Evolutionary conservation across 2,888 invertebrate genomes (phyloP).

Genomic region (Alviniconcha strummeri): DNA sequence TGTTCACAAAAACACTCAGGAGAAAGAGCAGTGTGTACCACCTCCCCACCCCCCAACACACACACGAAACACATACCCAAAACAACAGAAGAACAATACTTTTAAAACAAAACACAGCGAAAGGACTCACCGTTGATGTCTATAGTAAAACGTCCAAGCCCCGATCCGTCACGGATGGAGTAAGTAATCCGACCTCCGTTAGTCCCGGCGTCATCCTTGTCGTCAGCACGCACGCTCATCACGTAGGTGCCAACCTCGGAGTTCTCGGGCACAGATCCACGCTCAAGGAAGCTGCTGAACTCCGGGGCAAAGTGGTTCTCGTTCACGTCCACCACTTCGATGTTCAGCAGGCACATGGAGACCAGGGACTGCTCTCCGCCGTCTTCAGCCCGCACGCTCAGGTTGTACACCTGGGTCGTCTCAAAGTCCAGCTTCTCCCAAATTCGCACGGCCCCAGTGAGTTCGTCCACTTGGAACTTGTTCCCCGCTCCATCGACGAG

Average conservation of each 20-base stretch:
- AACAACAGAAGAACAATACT: too few species aligned
- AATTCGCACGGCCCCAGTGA: conserved; percentile 90
- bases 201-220: conserved; percentile 80
- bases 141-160: conserved; percentile 92
- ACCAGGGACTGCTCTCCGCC: conserved; percentile 84
- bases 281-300: conserved; percentile 87
- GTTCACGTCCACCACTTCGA: conserved; percentile 93
- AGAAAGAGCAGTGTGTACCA: too few species aligned
- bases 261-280: conserved; percentile 87
- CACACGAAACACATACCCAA: too few species aligned
- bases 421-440: conserved; percentile 89
- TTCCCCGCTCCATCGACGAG: conserved; percentile 66
- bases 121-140: conserved; percentile 86
- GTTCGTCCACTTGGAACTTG: conserved; percentile 87
- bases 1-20: neutral
- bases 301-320: conserved; percentile 90
- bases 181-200: conserved; percentile 89
- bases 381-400: conserved; percentile 90
- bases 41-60: too few species aligned
- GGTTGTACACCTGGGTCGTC: conserved; percentile 89
- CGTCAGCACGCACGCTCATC: conserved; percentile 85
- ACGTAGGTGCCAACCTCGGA: conserved; percentile 85
- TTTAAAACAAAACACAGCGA: too few species aligned
- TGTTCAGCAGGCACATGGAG: conserved; percentile 84
- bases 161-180: conserved; percentile 90